Base-by-base conservation (phyloP, 2,113 vertebrate genomes). In the Catharus fuscescens region DNA sequence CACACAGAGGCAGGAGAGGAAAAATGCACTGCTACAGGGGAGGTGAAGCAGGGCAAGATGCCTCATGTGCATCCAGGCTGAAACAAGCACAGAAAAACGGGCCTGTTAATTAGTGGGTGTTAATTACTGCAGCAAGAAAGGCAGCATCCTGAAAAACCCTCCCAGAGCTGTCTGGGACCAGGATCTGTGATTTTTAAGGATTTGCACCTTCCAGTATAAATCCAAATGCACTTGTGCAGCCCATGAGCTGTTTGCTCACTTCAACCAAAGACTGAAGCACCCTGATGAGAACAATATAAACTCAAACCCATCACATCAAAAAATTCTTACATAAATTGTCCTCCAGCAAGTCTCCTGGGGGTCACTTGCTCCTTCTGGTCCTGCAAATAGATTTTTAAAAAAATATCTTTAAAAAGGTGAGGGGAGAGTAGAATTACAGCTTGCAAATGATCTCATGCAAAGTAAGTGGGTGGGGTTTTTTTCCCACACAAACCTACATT, bases 271-370 rank as follows among this genome's bases (percentile, higher is more conserved):
- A 36, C 12, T 44, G 29, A 62, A 91, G 18, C 24, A 76, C 17
- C 31, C 42, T 18, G 14, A 28, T 10, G 36, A 53, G 14, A 81
- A 66, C n/a, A 76, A 38, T 3, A 14, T 6, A 40, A 62, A 50
- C 4, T 9, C 44, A 65, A 53, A 60, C 34, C 42, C 79, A 19
- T 32, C 10, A 20, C 9, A 66, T 45, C 59, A 84, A 78, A 21
- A 24, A 62, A 96, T 2, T 16, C 98, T 95, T 97, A 99, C 98
- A 98, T 91, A 32, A 98, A 97, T 12, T 97, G 96, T 86, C 97
- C 98, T 96, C 96, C 95, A 57, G 98, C 93, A 57, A 99, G 95
- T 60, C 65, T 98, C 84, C 97, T 97, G 12, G 99, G 99, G 34
- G 95, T 98, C 83, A 98, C 97, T 14, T 97, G 92, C 77, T 99